phyloP scores from a whole-genome alignment of 2,888 invertebrate genomes.

The Amorpha juglandis region DNA sequence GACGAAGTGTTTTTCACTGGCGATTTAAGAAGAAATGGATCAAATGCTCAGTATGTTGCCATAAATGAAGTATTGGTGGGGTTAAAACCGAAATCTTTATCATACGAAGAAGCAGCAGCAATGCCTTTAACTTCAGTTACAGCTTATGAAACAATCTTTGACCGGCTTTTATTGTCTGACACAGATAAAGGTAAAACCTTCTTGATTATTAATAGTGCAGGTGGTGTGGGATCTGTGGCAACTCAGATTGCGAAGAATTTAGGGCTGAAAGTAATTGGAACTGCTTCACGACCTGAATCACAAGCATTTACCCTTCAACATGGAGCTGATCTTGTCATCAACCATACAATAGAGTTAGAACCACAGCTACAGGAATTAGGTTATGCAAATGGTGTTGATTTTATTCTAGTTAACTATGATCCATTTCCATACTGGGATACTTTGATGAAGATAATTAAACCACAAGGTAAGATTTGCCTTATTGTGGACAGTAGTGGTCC shows the following conservation, averaged over 20 bases:
- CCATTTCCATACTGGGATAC: conserved; percentile 75
- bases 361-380: conserved; percentile 64
- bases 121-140: conserved; percentile 71
- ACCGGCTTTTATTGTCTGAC: conserved; percentile 63
- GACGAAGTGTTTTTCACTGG: conserved; percentile 75
- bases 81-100: conserved; percentile 64
- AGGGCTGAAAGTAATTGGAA: conserved; percentile 72
- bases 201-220: conserved; percentile 72
- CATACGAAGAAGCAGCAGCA: conserved; percentile 74
- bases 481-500: conserved; percentile 69
- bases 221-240: conserved; percentile 74
- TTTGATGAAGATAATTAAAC: conserved; percentile 65
- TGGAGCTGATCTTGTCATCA: conserved; percentile 67
- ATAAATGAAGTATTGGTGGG: conserved; percentile 65
- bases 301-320: conserved; percentile 55
- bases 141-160: conserved; percentile 67
- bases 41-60: conserved; percentile 71
- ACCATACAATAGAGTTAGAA: conserved; percentile 63
- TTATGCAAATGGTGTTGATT: conserved; percentile 66
- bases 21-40: conserved; percentile 62
- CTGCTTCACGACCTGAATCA: conserved; percentile 69
- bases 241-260: conserved; percentile 67
- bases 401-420: conserved; percentile 71
- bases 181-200: conserved; percentile 69
- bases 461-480: conserved; percentile 72